These are phyloP conservation scores for Paratilapia polleni DNA, from an alignment of 2,113 vertebrate genomes.

Conservation along the genomic window DNA sequence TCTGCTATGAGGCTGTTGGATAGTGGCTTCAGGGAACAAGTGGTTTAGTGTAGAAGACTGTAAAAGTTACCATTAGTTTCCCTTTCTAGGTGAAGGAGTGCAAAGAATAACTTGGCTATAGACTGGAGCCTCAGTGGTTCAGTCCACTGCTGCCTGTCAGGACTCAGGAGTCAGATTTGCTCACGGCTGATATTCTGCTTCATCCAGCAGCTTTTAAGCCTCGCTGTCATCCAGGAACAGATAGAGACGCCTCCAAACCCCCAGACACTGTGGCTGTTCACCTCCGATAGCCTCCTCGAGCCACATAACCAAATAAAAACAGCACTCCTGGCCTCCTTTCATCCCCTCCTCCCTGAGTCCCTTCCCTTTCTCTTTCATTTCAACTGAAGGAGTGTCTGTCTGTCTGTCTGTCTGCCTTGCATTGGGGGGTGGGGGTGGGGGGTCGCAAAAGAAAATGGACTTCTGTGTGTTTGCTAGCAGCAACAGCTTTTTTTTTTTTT, in stretches of 20 bases:
- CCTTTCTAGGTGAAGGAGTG: neutral
- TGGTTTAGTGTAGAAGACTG: neutral
- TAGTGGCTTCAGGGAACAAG: neutral
- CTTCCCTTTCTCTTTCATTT: conserved; percentile 36
- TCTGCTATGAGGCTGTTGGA: neutral
- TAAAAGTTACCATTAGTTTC: neutral
- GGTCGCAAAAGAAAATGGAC: conserved; percentile 76
- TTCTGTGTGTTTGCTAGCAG: conserved; percentile 71
- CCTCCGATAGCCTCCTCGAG: conserved; percentile 36
- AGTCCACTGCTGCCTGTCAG: neutral
- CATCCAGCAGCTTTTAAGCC: conserved; percentile 20
- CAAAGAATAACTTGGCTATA: neutral
- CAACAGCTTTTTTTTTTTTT: conserved; percentile 68
- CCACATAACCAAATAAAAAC: conserved; percentile 11
- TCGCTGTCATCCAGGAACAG: conserved; percentile 29
- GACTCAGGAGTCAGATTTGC: neutral
- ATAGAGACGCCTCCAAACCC: conserved; percentile 28
- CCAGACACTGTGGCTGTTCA: conserved; percentile 6
- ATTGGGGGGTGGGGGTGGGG: neutral
- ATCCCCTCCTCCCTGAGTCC: conserved; percentile 6
- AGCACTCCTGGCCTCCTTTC: conserved; percentile 32
- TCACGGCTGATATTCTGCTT: neutral
- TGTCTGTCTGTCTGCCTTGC: conserved; percentile 26
- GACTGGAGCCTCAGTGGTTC: neutral
- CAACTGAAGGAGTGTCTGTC: conserved; percentile 45